Conservation (phyloP, 2,797 vertebrate species). For the Myotis planiceps region DNA sequence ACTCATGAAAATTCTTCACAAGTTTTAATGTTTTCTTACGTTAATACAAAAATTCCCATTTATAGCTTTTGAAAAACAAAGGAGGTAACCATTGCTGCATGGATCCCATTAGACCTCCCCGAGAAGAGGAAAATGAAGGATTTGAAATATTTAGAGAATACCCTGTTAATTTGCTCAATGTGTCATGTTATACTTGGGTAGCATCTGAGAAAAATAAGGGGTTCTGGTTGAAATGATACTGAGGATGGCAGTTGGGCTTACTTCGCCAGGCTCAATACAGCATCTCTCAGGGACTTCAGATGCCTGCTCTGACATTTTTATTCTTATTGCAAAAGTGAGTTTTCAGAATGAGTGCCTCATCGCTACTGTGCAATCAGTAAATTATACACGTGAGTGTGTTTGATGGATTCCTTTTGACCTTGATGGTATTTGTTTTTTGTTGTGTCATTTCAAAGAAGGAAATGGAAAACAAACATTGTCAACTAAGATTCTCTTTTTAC, state of each 20-base stretch:
- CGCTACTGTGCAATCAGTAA: background rate
- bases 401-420: background rate
- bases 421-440: background rate
- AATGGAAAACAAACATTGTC: conserved; percentile 23
- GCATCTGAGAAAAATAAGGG: background rate
- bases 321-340: background rate
- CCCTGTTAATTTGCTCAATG: background rate
- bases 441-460: conserved; percentile 48
- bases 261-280: background rate
- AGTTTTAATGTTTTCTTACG: too few relatives aligned
- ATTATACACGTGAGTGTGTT: background rate
- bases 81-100: background rate
- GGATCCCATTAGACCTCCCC: background rate
- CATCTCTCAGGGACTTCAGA: background rate
- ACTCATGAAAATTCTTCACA: too few relatives aligned
- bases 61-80: background rate
- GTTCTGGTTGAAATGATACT: background rate
- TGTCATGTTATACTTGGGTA: background rate
- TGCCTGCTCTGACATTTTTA: background rate
- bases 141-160: background rate
- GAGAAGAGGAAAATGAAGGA: background rate
- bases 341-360: background rate
- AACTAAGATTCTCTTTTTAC: background rate
- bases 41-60: background rate
- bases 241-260: background rate